These are phyloP conservation scores for Panagrolaimus sp. DNA, from an alignment of 1,140 invertebrate genomes.

Conservation along the genomic window DNA sequence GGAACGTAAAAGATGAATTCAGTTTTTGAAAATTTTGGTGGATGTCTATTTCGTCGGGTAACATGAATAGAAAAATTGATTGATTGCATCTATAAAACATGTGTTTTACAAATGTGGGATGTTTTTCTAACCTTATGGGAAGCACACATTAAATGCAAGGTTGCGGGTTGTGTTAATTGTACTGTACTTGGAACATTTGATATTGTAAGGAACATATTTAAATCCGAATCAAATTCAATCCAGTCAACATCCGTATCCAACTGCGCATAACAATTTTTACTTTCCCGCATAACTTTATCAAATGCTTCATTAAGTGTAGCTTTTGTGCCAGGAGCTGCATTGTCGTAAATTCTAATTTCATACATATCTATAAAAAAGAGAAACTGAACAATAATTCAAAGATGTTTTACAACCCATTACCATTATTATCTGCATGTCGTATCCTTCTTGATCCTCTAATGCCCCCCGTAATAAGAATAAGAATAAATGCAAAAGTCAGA, in stretches of 20 bases:
- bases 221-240: conserved; percentile 41
- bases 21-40: conserved; percentile 29
- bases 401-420: too few species aligned
- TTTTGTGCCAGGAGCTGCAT: conserved; percentile 46
- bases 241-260: conserved; percentile 38
- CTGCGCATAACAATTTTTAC: conserved; percentile 47
- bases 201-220: conserved; percentile 42
- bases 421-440: too few species aligned
- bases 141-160: conserved; percentile 42
- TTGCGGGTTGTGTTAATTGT: conserved; percentile 30
- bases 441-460: too few species aligned
- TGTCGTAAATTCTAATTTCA: conserved; percentile 42
- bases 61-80: conserved; percentile 42
- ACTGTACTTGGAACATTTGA: conserved; percentile 29
- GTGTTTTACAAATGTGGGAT: not conserved
- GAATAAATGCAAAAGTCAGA: too few species aligned
- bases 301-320: conserved; percentile 45
- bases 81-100: conserved; percentile 38
- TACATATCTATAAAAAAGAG: conserved; percentile 40
- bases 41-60: conserved; percentile 44
- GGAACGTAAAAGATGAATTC: conserved; percentile 45
- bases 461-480: too few species aligned
- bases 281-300: conserved; percentile 31
- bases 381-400: not conserved
- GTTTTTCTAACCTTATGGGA: conserved; percentile 31